A percentile compares a stretch with the other conserved stretches of the same genome.
phyloP scores from a whole-genome alignment of 1,140 invertebrate species.

The Platorchestia sp. region DNA sequence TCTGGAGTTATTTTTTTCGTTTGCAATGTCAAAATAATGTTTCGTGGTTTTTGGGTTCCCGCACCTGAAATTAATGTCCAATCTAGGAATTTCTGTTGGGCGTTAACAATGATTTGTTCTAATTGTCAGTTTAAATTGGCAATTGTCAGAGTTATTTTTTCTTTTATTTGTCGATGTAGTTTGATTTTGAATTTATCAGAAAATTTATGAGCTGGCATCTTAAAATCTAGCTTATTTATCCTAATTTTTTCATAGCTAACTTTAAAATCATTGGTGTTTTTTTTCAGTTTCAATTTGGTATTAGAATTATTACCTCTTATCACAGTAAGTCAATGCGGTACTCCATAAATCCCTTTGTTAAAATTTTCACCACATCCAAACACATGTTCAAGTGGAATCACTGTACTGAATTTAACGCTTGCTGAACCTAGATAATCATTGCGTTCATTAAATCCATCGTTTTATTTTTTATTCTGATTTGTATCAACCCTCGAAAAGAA shows the following conservation, averaged over 20 bases:
- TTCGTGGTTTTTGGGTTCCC: too few species aligned
- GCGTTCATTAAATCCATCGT: not conserved
- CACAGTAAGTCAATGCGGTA: too few species aligned
- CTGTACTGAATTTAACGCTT: not conserved
- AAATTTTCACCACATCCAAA: not conserved
- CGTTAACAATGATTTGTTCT: not conserved
- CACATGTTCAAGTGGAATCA: not conserved
- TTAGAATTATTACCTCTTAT: too few species aligned
- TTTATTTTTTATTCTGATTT: not conserved
- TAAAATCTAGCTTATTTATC: too few species aligned
- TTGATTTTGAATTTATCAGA: not conserved
- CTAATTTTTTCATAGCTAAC: too few species aligned
- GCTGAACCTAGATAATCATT: not conserved
- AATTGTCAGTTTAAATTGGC: not conserved
- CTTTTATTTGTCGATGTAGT: not conserved
- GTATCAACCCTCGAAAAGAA: not conserved
- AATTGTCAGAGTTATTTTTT: not conserved
- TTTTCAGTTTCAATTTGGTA: too few species aligned
- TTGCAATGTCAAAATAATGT: too few species aligned
- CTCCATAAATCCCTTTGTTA: too few species aligned
- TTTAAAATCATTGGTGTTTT: too few species aligned
- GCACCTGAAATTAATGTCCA: not conserved
- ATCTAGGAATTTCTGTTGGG: not conserved
- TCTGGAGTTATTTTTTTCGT: too few species aligned
- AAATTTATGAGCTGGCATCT: not conserved